Conservation (phyloP, 2,113 vertebrate species). For the Thunnus maccoyii region DNA sequence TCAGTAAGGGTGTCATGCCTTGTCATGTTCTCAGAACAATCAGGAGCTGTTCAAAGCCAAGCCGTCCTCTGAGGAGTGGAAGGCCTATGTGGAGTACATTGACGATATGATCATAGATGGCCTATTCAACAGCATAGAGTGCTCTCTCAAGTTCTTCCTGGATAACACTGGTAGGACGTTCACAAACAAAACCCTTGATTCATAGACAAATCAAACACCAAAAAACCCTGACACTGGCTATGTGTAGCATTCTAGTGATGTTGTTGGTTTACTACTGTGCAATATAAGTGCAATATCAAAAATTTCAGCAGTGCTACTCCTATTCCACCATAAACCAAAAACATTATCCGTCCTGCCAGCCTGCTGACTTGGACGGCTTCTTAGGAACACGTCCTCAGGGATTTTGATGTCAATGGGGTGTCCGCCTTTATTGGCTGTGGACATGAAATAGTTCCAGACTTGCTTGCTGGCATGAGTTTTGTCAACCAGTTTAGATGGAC, state of each 20-base stretch:
- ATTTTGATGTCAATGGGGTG: slow-evolving; percentile 48
- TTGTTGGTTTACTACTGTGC: slow-evolving; percentile 13
- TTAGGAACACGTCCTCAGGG: slow-evolving; percentile 32
- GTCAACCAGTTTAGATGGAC: slow-evolving; percentile 53
- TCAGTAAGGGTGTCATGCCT: neutral
- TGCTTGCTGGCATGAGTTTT: slow-evolving; percentile 55
- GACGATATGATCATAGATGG: slow-evolving; percentile 93
- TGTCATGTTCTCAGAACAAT: slow-evolving; percentile 86
- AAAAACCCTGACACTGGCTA: neutral
- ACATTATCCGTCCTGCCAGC: slow-evolving; percentile 1
- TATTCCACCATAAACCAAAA: neutral
- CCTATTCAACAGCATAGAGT: slow-evolving; percentile 89
- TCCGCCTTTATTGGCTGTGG: slow-evolving; percentile 46
- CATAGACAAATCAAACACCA: neutral
- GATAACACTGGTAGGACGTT: slow-evolving; percentile 90
- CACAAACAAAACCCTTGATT: neutral
- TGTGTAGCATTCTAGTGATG: neutral
- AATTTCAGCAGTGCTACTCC: neutral
- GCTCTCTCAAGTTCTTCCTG: slow-evolving; percentile 92
- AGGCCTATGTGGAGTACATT: slow-evolving; percentile 89
- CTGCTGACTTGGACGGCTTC: slow-evolving; percentile 39
- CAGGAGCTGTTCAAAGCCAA: slow-evolving; percentile 87
- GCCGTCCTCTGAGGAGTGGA: slow-evolving; percentile 87
- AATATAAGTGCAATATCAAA: slow-evolving; percentile 27
- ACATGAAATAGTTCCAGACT: slow-evolving; percentile 47